Evolutionary conservation across 2,113 vertebrate genomes (phyloP).

Genomic region (Hoplias malabaricus): DNA sequence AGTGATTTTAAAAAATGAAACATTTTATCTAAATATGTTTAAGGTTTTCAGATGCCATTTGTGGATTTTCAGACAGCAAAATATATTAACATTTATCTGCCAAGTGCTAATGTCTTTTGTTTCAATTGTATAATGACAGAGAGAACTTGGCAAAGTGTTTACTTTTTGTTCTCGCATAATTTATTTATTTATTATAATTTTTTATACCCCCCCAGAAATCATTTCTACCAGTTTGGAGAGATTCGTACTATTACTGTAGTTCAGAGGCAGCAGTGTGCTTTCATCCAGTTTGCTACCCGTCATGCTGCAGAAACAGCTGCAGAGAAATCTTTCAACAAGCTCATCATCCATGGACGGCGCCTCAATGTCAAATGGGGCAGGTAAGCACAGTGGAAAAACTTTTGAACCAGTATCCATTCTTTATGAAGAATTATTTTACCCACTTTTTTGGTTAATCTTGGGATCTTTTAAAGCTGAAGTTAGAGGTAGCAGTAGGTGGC

Average conservation of each 20-base stretch:
- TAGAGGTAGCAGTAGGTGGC: too few relatives aligned
- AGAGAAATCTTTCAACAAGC: slow-evolving; percentile 98
- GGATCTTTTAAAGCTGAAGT: background rate
- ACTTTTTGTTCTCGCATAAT: background rate
- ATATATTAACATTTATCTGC: too few relatives aligned
- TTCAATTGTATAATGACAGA: too few relatives aligned
- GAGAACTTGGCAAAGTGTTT: too few relatives aligned
- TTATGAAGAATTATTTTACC: too few relatives aligned
- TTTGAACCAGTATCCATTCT: background rate
- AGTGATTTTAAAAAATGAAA: too few relatives aligned
- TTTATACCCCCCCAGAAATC: slow-evolving; percentile 75
- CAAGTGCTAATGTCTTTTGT: too few relatives aligned
- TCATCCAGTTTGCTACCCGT: slow-evolving; percentile 95
- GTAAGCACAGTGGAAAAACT: slow-evolving; percentile 58
- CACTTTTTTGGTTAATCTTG: background rate
- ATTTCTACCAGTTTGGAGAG: slow-evolving; percentile 98
- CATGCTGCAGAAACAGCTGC: slow-evolving; percentile 91
- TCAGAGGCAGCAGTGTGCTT: slow-evolving; percentile 95
- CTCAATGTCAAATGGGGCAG: slow-evolving; percentile 99
- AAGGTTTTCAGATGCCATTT: too few relatives aligned
- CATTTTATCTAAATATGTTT: too few relatives aligned
- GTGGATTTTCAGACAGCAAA: too few relatives aligned
- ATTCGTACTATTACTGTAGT: slow-evolving; percentile 95
- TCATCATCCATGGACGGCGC: slow-evolving; percentile 93
- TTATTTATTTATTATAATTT: background rate